Conservation (phyloP, 2,797 vertebrate genomes). For the Helicolenus hilgendorfi region DNA sequence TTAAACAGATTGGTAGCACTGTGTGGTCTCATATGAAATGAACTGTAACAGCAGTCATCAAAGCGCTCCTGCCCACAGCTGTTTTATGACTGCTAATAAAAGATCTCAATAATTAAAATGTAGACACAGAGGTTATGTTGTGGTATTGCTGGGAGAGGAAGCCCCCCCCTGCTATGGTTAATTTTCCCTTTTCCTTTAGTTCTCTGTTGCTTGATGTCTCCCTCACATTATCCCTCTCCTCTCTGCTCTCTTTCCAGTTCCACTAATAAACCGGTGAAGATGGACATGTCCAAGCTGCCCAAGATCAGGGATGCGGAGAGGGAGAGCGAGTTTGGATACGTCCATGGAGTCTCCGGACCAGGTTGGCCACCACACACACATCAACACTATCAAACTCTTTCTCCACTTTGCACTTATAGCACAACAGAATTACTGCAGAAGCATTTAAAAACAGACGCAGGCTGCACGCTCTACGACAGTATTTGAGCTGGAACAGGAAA, state of each 20-base stretch:
- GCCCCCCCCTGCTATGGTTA: not conserved
- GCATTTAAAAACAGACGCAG: not conserved
- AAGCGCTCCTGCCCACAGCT: not conserved
- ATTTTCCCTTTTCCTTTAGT: not conserved
- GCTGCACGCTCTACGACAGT: not conserved
- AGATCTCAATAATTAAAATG: not conserved
- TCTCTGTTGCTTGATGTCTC: not conserved
- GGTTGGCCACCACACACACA: constrained; percentile 83
- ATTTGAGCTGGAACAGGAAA: not conserved
- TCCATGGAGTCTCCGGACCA: constrained; percentile 97
- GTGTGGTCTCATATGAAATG: not conserved
- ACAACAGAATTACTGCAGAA: not conserved
- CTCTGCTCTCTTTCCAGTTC: constrained; percentile 40
- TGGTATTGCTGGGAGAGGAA: not conserved
- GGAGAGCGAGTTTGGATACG: constrained; percentile 95
- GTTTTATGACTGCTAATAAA: not conserved
- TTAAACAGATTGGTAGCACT: not conserved
- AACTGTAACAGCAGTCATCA: not conserved
- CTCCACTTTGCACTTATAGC: not conserved
- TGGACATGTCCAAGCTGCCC: constrained; percentile 96
- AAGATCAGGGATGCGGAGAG: constrained; percentile 95
- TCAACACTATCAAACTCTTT: not conserved
- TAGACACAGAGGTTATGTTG: not conserved
- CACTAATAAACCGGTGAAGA: constrained; percentile 80
- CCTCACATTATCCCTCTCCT: not conserved